Evolutionary conservation across 2,797 vertebrate species (phyloP), one percentile per base, ranked within the genome.

Genomic region (Otus scops): DNA sequence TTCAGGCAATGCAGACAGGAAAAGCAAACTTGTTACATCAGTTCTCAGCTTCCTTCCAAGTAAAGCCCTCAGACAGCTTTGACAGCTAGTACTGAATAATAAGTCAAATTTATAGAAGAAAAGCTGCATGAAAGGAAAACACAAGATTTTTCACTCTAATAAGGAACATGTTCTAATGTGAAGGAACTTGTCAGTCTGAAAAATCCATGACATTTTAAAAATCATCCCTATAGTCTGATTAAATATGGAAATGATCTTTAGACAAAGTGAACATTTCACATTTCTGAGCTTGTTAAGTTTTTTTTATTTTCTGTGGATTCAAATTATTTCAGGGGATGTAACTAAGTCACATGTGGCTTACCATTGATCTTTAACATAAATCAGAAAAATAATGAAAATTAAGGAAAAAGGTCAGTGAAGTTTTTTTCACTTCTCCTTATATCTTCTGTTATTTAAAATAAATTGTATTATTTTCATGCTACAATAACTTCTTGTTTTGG

Each of bases 391-490:
- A 79, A 79, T 74, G n/a, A 84, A 90, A 91, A 96, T 45, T 63
- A 88, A 91, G 51, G 54, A 45, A 92, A 94, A 95, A 96, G 57
- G 71, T 91, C 81, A 95, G 43, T 74, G 85, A 97, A 86, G 26
- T 70, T 96, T 81, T 36, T 71, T 76, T 78, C 41, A 23, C 23
- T 85, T 92, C 26, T 24, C 11, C 56, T 65, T 92, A 39, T 34
- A 26, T 76, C 41, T 64, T 93, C 39, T 47, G 28, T 94, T 96
- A 85, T 96, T 94, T 94, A 89, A 87, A 96, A 95, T 64, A 85
- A 80, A 87, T 45, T n/a, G 13, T 79, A 81, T 94, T 80, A 78
- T 50, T 56, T 96, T 77, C 5, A 7, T 95, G 61, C 50, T 89
- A 57, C 56, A 76, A 45, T 88, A 56, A n/a, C 70, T 95, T 95